A percentile compares a stretch with the other conserved stretches of the same genome.
Evolutionary conservation across 2,113 vertebrate species (phyloP).

Genomic region (Archilochus colubris): DNA sequence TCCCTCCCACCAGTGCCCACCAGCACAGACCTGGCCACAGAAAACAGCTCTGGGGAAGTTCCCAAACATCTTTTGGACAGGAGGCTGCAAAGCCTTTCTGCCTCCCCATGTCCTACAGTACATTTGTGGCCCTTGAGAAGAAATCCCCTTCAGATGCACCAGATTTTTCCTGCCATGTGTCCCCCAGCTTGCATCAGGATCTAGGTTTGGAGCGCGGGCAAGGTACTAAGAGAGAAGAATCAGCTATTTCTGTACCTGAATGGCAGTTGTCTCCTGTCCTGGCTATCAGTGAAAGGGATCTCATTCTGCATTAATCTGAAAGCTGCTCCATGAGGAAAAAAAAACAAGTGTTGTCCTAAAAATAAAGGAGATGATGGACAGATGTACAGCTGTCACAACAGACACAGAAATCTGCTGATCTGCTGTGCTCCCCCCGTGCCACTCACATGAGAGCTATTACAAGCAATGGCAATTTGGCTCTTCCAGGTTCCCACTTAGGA

Average conservation of each 20-base stretch:
- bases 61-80: neutral
- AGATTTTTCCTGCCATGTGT: neutral
- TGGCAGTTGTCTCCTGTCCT: neutral
- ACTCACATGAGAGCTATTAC: neutral
- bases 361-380: neutral
- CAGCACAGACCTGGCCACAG: fast-evolving
- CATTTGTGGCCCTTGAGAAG: neutral
- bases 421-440: neutral
- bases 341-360: neutral
- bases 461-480: neutral
- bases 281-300: neutral
- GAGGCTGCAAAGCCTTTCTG: neutral
- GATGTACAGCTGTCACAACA: neutral
- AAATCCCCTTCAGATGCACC: neutral
- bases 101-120: neutral
- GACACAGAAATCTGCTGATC: neutral
- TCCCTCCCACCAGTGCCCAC: neutral
- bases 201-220: neutral
- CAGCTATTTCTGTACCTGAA: neutral
- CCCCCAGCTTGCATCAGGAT: neutral
- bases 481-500: neutral
- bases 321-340: neutral
- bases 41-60: neutral
- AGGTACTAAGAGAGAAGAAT: neutral
- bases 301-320: neutral